These are phyloP conservation scores for Sterrhoptilus dennistouni DNA, from an alignment of 2,113 vertebrate genomes.

Conservation along the genomic window DNA sequence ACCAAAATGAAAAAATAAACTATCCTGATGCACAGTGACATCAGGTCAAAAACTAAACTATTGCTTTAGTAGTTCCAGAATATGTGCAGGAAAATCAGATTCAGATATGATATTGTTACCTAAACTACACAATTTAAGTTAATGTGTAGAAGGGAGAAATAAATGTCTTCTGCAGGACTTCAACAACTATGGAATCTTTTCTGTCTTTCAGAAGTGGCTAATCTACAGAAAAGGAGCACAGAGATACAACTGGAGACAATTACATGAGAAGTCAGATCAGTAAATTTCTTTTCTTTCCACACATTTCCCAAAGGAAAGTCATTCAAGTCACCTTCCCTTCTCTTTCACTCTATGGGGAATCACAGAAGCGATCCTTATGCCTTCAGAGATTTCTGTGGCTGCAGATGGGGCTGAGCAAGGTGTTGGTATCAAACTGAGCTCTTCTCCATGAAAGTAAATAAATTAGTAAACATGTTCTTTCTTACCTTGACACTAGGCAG, in stretches of 20 bases:
- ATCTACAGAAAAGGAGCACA: not conserved
- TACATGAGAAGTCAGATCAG: not conserved
- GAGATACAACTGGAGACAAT: not conserved
- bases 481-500: not conserved
- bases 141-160: not conserved
- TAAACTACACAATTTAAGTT: not conserved
- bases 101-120: not conserved
- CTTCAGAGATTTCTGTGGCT: not conserved
- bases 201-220: not conserved
- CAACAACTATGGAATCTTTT: not conserved
- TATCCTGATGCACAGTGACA: not conserved
- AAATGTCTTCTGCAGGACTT: not conserved
- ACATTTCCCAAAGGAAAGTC: not conserved
- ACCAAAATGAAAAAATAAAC: not conserved
- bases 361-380: not conserved
- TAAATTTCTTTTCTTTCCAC: not conserved
- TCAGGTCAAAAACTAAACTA: not conserved
- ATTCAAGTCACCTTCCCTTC: not conserved
- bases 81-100: not conserved
- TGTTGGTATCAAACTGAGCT: not conserved
- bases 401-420: not conserved
- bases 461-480: not conserved
- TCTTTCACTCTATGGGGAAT: not conserved
- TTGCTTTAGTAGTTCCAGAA: not conserved
- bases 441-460: not conserved